Evolutionary conservation across 2,113 vertebrate genomes (phyloP).

Genomic region (Cyprinodon tularosa): DNA sequence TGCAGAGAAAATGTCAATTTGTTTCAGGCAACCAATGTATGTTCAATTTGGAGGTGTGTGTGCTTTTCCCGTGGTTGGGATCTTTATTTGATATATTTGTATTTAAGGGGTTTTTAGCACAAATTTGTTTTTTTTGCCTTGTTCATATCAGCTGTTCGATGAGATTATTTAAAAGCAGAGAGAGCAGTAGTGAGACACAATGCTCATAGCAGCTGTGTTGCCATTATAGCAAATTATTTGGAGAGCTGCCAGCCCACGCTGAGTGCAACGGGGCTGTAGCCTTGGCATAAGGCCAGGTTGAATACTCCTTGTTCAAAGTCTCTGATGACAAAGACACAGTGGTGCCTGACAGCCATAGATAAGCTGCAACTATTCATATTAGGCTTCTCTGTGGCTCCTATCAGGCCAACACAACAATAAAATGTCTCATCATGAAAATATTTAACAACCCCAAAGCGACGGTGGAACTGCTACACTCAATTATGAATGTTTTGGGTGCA

Average conservation of each 20-base stretch:
- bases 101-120: neutral
- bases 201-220: neutral
- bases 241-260: neutral
- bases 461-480: neutral
- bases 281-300: neutral
- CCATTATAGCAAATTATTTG: neutral
- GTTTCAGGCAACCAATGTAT: neutral
- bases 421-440: neutral
- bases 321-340: neutral
- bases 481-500: neutral
- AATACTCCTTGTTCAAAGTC: neutral
- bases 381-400: neutral
- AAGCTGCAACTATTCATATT: neutral
- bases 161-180: neutral
- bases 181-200: neutral
- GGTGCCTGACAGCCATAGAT: neutral
- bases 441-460: neutral
- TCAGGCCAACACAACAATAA: neutral
- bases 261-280: neutral
- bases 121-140: neutral
- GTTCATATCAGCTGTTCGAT: neutral
- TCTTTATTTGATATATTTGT: neutral
- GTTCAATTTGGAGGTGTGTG: neutral
- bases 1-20: neutral
- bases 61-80: neutral